phyloP scores from a whole-genome alignment of 2,113 vertebrate genomes.

The Azemiops feae region DNA sequence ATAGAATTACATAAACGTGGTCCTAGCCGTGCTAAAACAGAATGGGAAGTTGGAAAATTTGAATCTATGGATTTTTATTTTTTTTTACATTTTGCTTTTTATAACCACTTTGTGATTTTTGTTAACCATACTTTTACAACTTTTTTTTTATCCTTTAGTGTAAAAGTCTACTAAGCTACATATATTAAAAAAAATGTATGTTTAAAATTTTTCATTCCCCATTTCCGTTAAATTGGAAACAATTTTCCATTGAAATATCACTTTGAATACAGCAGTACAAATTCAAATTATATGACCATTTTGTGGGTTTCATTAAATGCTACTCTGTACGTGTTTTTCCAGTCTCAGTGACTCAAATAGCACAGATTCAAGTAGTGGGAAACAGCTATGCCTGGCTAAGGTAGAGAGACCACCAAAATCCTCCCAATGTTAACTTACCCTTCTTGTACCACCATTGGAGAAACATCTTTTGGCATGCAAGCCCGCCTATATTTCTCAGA shows the following conservation, averaged over 20 bases:
- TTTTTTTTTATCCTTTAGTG: not conserved
- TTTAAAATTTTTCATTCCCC: not conserved
- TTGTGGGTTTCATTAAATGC: not conserved
- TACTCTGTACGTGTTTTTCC: not conserved
- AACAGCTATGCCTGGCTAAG: not conserved
- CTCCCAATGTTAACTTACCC: not conserved
- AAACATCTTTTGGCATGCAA: not conserved
- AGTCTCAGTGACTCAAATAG: not conserved
- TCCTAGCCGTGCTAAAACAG: not conserved
- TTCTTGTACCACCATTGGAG: slow-evolving; percentile 19
- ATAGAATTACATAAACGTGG: not conserved
- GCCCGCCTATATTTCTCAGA: not conserved
- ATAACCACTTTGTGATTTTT: not conserved
- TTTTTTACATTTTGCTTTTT: not conserved
- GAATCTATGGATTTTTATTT: not conserved
- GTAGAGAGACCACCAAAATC: not conserved
- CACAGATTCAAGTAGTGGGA: not conserved
- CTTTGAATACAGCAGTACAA: not conserved
- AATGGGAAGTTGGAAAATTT: not conserved
- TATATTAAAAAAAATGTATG: not conserved
- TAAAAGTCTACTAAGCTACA: not conserved
- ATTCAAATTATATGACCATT: not conserved
- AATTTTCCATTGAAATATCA: not conserved
- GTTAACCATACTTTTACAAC: not conserved
- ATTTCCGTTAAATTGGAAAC: not conserved